Conservation (phyloP, 2,113 vertebrate genomes). For the Vanacampus margaritifer region DNA sequence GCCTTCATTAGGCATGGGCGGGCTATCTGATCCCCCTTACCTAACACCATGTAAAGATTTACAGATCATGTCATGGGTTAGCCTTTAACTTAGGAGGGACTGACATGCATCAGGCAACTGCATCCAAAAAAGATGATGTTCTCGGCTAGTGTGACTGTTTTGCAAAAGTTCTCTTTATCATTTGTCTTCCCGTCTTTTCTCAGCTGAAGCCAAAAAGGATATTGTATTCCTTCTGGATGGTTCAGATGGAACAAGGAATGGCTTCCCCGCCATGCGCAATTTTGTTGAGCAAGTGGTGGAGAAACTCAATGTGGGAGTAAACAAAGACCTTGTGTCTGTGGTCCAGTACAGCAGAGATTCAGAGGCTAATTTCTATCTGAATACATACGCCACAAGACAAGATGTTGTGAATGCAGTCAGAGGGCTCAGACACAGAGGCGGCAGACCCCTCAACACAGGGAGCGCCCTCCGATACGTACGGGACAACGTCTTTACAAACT, state of each 20-base stretch:
- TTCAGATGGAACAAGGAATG: slow-evolving; percentile 67
- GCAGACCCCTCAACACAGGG: slow-evolving; percentile 55
- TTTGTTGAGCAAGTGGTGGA: slow-evolving; percentile 65
- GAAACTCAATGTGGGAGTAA: slow-evolving; percentile 59
- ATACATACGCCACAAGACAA: slow-evolving; percentile 51
- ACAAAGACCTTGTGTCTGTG: slow-evolving; percentile 69
- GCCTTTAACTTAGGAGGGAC: too few relatives aligned
- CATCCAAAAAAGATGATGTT: too few relatives aligned
- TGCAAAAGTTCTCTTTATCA: neutral
- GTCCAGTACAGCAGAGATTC: slow-evolving; percentile 73
- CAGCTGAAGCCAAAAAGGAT: slow-evolving; percentile 51
- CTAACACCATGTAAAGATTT: too few relatives aligned
- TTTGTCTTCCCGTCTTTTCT: neutral
- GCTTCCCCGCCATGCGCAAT: slow-evolving; percentile 59
- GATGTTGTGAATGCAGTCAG: slow-evolving; percentile 40
- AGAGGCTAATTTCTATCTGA: slow-evolving; percentile 61
- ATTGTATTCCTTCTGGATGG: slow-evolving; percentile 77
- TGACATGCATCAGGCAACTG: too few relatives aligned
- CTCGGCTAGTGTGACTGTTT: neutral
- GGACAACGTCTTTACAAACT: slow-evolving; percentile 48
- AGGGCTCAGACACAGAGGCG: slow-evolving; percentile 54
- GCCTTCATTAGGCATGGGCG: too few relatives aligned
- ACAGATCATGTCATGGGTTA: too few relatives aligned
- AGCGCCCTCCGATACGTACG: slow-evolving; percentile 49
- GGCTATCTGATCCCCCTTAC: too few relatives aligned